Base-by-base conservation (phyloP, 2,888 invertebrate genomes). In the Cataglyphis cursor region DNA sequence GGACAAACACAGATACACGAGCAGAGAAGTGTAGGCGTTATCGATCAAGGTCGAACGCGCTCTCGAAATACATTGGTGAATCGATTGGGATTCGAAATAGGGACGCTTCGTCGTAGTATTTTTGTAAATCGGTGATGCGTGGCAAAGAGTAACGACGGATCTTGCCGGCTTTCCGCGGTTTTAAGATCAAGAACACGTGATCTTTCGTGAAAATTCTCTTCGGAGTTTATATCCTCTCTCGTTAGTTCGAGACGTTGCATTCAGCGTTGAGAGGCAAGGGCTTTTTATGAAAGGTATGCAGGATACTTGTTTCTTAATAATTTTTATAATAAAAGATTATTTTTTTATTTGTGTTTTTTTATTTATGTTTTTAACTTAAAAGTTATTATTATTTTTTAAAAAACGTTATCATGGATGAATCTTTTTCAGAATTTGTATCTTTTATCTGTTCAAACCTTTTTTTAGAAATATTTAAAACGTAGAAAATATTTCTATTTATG, bases 31-130 rank as follows among this genome's bases (percentile, higher is more conserved):
- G 54, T 83, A 35, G 57, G 86, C 85, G 87, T 85, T 73, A 87
- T 73, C 78, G 85, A 61, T 73, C 88, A 92, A 92, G 92, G 92
- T 91, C 89, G 87, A 73, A 44, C 74, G 70, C 48, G 84, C 80
- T 90, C 92, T 90, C 87, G 88, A 93, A 93, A 93, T 93, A 92
- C 86, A 54, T 83, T 78, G 81, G 85, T 87, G 89, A 91, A 92
- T 92, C 91, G 89, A 92, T 92, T 86, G 88, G 51, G 89, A 82
- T 88, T 91, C 87, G 85, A 93, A 93, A 92, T 92, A 91, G 91
- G 70, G 78, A 62, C 83, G 83, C 81, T 59, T 85, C 87, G 86
- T 87, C 83, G 90, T 74, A 65, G 61, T 91, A 92, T 92, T 92
- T 92, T 91, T 91, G 88, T 85, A 88, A 84, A 88, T 70, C 64